phyloP scores from a whole-genome alignment of 2,797 vertebrate species.

The Vireo griseus region DNA sequence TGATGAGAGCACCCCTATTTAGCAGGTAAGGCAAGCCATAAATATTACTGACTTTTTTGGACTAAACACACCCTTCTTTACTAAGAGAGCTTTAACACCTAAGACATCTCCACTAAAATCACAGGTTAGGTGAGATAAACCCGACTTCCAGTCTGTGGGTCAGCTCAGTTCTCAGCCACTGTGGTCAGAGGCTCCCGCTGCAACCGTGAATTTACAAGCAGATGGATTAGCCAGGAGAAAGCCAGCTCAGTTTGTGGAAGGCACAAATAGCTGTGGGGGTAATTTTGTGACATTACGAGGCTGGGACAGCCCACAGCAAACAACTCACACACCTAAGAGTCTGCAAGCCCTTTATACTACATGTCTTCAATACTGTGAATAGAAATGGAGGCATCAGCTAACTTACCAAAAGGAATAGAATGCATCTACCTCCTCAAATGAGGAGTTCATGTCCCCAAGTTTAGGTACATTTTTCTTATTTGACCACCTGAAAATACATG shows the following conservation, averaged over 20 bases:
- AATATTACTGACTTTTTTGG: not conserved
- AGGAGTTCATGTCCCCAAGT: constrained; percentile 84
- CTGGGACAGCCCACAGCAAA: not conserved
- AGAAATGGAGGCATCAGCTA: not conserved
- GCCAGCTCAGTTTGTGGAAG: not conserved
- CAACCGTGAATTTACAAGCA: rapidly evolving
- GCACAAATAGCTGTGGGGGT: not conserved
- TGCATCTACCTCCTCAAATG: constrained; percentile 94
- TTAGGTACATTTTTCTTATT: constrained; percentile 89
- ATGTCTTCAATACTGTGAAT: not conserved
- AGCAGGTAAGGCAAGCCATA: not conserved
- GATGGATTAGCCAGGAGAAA: not conserved
- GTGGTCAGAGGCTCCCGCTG: not conserved
- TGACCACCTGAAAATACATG: constrained; percentile 83
- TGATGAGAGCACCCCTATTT: not conserved
- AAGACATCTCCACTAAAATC: not conserved
- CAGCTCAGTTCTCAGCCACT: not conserved
- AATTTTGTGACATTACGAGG: not conserved
- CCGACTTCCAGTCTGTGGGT: not conserved
- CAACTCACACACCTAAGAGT: not conserved
- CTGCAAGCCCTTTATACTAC: not conserved
- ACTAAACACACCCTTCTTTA: not conserved
- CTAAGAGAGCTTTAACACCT: not conserved
- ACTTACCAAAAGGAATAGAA: constrained; percentile 99
- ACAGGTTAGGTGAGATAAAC: not conserved